A percentile compares a stretch with the other conserved stretches of the same genome.
Evolutionary conservation across 2,888 invertebrate species (phyloP).

Genomic region (Teleogryllus oceanicus): DNA sequence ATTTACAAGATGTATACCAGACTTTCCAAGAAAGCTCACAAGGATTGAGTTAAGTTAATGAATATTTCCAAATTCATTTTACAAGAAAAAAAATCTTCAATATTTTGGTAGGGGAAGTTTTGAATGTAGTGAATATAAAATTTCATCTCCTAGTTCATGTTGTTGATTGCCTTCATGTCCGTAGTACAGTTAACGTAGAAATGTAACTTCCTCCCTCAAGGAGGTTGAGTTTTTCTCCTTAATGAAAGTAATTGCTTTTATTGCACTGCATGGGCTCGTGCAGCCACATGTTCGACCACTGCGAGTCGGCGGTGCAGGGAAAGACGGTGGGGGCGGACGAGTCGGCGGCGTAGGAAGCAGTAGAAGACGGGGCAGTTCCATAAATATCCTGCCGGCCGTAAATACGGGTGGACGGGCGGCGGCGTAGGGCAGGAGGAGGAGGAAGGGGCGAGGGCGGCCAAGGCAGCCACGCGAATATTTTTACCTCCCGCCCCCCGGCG

Average conservation of each 20-base stretch:
- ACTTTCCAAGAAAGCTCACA: too few relatives aligned
- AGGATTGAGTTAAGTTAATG: too few relatives aligned
- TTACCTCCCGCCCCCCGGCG: neutral
- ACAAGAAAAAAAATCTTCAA: too few relatives aligned
- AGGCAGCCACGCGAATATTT: neutral
- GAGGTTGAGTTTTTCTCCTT: too few relatives aligned
- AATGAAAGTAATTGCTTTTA: neutral
- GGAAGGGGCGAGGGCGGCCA: neutral
- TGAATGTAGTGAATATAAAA: too few relatives aligned
- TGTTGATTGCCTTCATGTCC: too few relatives aligned
- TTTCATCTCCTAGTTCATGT: too few relatives aligned
- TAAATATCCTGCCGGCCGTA: neutral
- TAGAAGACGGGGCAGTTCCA: neutral
- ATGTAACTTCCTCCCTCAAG: too few relatives aligned
- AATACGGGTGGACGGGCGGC: constrained; percentile 6
- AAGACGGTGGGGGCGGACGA: neutral
- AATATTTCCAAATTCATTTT: too few relatives aligned
- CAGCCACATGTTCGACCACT: neutral
- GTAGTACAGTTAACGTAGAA: too few relatives aligned
- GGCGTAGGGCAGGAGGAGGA: neutral
- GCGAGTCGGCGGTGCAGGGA: neutral
- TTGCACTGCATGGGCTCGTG: neutral
- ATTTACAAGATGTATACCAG: too few relatives aligned
- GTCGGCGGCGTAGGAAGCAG: neutral
- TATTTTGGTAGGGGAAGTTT: too few relatives aligned